Base-by-base conservation (phyloP, 2,113 vertebrate species). In the Oreotrochilus melanogaster region DNA sequence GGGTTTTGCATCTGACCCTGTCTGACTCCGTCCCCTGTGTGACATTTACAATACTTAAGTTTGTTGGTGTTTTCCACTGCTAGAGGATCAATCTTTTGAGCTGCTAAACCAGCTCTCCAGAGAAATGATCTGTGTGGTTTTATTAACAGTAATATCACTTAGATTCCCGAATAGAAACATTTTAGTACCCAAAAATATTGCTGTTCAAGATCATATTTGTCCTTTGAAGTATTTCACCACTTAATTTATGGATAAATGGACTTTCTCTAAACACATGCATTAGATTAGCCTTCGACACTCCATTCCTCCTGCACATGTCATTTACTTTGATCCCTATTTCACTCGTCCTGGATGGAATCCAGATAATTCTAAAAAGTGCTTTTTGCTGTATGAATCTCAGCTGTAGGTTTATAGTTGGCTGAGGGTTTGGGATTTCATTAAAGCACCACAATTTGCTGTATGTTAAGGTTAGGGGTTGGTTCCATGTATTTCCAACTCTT, bases 261-360 rank as follows among this genome's bases (percentile, higher is more conserved):
- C 91, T 95, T 97, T 95, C 92, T 58, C 89, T 87, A 94, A 96
- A 91, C 95, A 97, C 80, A 74, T 96, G 97, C 72, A 81, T 95
- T 95, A 92, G 89, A 96, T 97, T 96, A 97, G 88, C 87, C 80
- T 91, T 94, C 90, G 8, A 95, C 93, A 95, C 86, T 88, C 88
- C 95, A 97, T 96, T 89, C 86, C 88, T 83, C 62, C 80, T 88
- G 81, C 96, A 97, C 45, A 96, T 96, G 95, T 89, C 86, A 95
- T 91, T 96, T 96, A 92, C 96, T 97, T 97, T 97, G 95, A 97
- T 97, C 95, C 92, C 65, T 88, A 42, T 86, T 97, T 97, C 92
- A 94, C 86, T 87, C 1, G 0, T 95, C 88, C 92, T 97, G 86
- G 74, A 95, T 95, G 69, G 83, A 96, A 94, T 91, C 92, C 94